Base-by-base conservation (phyloP, 2,888 invertebrate genomes). In the Agelastica alni region DNA sequence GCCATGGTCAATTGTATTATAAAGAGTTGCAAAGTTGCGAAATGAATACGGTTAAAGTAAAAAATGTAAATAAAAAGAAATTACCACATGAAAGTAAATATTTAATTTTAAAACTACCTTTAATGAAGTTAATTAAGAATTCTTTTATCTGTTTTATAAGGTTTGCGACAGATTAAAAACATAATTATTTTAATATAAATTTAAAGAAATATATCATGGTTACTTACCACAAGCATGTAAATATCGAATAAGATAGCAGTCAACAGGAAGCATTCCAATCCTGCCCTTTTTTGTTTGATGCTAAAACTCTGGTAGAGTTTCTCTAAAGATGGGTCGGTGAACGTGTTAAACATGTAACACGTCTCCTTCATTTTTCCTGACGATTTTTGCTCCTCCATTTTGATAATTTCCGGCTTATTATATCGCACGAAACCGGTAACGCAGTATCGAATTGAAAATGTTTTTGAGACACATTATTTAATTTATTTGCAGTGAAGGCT, bases 231-330 rank as follows among this genome's bases (percentile, higher is more conserved):
- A 53, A 85, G 70, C 63, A 82, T 82, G 77, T 85, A 86, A 36
- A 83, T 72, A 67, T 85, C 85, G 74, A 85, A 86, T 46, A 87
- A 75, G n/a, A 87, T 78, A 42, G 86, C 84, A 45, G 85, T 82
- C 30, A 84, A 75, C 12, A 88, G 78, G 74, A 88, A 88, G 75
- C 86, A 86, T 70, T 84, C 83, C 34, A 89, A 77, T 22, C 88
- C 88, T 39, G 84, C 83, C 41, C 87, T 81, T 66, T 88, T 84
- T 72, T 88, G 88, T 67, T 87, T 85, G 37, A 85, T 80, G 66
- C 85, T 85, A 74, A 88, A 89, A 58, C 84, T 84, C 63, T 86
- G 85, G 72, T 88, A 89, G 3, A 89, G 79, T 66, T 82, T 81
- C 70, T 89, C 87, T 60, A 88, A 78, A 44, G 85, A 82, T 5